phyloP scores from a whole-genome alignment of 2,888 invertebrate genomes.

The Mimumesa dahlbomi region DNA sequence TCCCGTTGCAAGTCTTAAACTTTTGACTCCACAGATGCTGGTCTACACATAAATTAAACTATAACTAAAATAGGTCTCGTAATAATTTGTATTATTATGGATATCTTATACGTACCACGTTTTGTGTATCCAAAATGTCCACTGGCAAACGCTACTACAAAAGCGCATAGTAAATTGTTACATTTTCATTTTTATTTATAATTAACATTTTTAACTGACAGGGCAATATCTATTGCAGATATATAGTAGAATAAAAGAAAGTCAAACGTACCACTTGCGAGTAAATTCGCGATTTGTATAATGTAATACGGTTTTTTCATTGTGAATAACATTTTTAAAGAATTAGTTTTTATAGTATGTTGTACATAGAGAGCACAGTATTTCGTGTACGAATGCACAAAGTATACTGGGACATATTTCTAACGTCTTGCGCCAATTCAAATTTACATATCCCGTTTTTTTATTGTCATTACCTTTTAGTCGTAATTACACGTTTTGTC shows the following conservation, averaged over 20 bases:
- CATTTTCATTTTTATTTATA: neutral
- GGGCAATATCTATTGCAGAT: too few relatives aligned
- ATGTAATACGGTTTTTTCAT: neutral
- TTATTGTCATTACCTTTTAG: too few relatives aligned
- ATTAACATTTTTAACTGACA: too few relatives aligned
- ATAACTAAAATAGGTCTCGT: neutral
- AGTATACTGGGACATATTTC: slow-evolving; percentile 27
- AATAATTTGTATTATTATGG: too few relatives aligned
- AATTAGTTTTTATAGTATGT: too few relatives aligned
- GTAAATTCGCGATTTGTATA: slow-evolving; percentile 10
- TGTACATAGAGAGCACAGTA: neutral
- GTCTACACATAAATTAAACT: slow-evolving; percentile 74
- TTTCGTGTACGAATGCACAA: slow-evolving; percentile 8
- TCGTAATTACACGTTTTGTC: too few relatives aligned
- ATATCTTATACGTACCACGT: slow-evolving; percentile 63
- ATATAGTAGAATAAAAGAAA: neutral
- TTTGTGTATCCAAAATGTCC: slow-evolving; percentile 66
- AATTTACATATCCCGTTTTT: slow-evolving; percentile 40
- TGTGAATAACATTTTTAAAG: too few relatives aligned
- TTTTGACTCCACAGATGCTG: slow-evolving; percentile 85
- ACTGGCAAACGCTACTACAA: slow-evolving; percentile 19
- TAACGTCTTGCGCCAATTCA: slow-evolving; percentile 24
- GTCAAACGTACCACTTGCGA: slow-evolving; percentile 27
- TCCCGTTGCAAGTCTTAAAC: slow-evolving; percentile 85
- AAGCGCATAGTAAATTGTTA: slow-evolving; percentile 3